phyloP scores from a whole-genome alignment of 1,140 invertebrate genomes.

The Neodiprion virginianus region DNA sequence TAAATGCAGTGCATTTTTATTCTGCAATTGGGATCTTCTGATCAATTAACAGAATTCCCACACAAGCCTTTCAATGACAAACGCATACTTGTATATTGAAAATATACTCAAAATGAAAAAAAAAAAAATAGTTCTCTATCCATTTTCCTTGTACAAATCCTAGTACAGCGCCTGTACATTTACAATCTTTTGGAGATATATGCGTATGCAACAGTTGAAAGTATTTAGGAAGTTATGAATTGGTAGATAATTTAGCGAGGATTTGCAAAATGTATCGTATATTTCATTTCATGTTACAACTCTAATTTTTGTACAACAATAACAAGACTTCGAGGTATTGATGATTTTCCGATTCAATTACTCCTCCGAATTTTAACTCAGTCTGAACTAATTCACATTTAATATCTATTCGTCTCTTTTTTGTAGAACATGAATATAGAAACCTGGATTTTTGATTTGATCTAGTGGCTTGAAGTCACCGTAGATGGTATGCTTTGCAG shows the following conservation, averaged over 20 bases:
- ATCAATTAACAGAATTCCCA: background rate
- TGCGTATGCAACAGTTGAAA: too few relatives aligned
- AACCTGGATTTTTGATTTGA: conserved; percentile 72
- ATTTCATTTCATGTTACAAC: background rate
- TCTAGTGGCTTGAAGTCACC: conserved; percentile 81
- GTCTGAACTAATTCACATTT: too few relatives aligned
- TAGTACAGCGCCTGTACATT: too few relatives aligned
- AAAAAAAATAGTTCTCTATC: background rate
- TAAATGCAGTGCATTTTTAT: conserved; percentile 5
- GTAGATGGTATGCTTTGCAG: conserved; percentile 73
- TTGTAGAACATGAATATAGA: conserved; percentile 85
- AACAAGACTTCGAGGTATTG: background rate
- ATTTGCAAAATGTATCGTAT: too few relatives aligned
- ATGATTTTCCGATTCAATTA: background rate
- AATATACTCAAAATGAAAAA: conserved; percentile 2
- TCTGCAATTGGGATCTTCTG: conserved; percentile 1
- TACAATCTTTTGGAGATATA: too few relatives aligned
- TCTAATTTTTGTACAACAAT: background rate
- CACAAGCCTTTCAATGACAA: conserved; percentile 7
- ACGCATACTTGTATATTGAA: conserved; percentile 7
- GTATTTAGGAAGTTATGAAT: too few relatives aligned
- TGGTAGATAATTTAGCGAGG: too few relatives aligned
- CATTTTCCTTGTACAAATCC: background rate
- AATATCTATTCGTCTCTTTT: conserved; percentile 54
- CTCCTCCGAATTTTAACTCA: background rate